Evolutionary conservation across 2,113 vertebrate species (phyloP).

Genomic region (Pollachius pollachius): DNA sequence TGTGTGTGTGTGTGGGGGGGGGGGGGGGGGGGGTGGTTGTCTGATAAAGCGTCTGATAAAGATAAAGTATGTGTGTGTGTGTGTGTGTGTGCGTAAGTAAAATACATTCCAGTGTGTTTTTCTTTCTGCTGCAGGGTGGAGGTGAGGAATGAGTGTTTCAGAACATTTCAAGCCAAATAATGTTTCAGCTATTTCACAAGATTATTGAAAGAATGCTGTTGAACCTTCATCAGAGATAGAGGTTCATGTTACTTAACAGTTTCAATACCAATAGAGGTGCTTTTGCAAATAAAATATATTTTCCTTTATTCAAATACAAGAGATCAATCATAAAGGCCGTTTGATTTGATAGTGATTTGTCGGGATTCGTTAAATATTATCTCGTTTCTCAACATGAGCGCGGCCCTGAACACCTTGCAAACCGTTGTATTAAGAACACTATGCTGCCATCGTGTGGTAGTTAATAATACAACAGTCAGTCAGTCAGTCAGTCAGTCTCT

Average conservation of each 20-base stretch:
- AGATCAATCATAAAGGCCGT: no score
- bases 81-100: not conserved
- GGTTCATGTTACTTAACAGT: no score
- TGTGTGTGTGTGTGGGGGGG: constrained; percentile 11
- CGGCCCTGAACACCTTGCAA: no score
- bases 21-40: constrained; percentile 25
- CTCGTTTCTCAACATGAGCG: not conserved
- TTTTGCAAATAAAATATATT: no score
- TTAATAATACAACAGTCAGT: not conserved
- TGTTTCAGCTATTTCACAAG: constrained; percentile 54
- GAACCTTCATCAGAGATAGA: constrained; percentile 37
- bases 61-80: not conserved
- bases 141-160: constrained; percentile 20
- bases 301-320: no score
- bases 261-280: no score
- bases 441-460: constrained; percentile 59
- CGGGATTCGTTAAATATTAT: not conserved
- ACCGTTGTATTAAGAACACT: constrained; percentile 10
- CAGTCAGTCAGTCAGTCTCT: not conserved
- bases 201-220: constrained; percentile 48
- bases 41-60: not conserved
- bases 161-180: constrained; percentile 43
- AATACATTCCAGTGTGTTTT: constrained; percentile 37
- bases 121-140: constrained; percentile 42
- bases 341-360: no score